phyloP scores from a whole-genome alignment of 2,888 invertebrate genomes.

The Apotomis turbidana region DNA sequence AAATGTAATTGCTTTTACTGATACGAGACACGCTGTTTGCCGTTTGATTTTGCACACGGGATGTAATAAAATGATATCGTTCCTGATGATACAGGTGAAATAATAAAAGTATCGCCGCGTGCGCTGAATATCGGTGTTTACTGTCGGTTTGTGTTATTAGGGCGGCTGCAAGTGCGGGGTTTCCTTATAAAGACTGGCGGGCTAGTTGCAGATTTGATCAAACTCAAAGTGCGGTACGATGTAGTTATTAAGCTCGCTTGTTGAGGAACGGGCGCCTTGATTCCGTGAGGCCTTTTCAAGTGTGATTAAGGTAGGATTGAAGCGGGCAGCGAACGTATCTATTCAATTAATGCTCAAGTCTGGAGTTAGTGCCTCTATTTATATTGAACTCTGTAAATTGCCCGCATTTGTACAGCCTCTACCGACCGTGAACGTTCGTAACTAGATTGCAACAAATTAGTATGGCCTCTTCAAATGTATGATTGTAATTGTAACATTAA shows the following conservation, averaged over 20 bases:
- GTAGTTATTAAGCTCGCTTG: conserved; percentile 71
- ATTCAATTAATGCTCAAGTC: conserved; percentile 79
- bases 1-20: conserved; percentile 80
- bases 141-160: conserved; percentile 18
- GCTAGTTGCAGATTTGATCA: conserved; percentile 56
- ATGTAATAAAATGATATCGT: conserved; percentile 38
- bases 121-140: conserved; percentile 17
- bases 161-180: conserved; percentile 6
- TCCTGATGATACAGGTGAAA: conserved; percentile 38
- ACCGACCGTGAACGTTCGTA: conserved; percentile 53
- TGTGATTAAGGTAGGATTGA: conserved; percentile 79
- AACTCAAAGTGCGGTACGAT: conserved; percentile 72
- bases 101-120: conserved; percentile 25
- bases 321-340: conserved; percentile 77
- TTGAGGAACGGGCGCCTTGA: conserved; percentile 57
- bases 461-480: conserved; percentile 52
- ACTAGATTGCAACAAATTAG: conserved; percentile 62
- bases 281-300: conserved; percentile 76
- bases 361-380: conserved; percentile 68
- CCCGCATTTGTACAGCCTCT: conserved; percentile 66
- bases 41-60: conserved; percentile 59
- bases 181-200: conserved; percentile 24
- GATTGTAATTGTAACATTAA: conserved; percentile 18
- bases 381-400: conserved; percentile 74
- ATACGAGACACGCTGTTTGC: conserved; percentile 70